Conservation (phyloP, 2,797 vertebrate species). For the Dryobates pubescens region DNA sequence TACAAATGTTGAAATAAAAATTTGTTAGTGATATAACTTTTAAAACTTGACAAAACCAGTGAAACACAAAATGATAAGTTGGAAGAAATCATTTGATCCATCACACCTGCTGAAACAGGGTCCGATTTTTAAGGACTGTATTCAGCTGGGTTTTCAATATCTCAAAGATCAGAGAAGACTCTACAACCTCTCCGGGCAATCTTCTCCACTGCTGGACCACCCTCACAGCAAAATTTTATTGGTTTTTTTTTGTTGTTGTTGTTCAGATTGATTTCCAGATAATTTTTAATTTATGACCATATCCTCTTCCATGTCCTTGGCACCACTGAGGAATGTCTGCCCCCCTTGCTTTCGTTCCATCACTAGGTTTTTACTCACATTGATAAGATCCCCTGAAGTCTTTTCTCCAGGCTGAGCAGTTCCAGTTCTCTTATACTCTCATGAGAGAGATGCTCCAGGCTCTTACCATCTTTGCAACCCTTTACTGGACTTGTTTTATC, state of each 20-base stretch:
- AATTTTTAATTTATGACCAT: not conserved
- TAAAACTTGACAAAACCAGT: not conserved
- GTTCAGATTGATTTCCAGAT: not conserved
- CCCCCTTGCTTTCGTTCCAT: not conserved
- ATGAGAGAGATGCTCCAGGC: not conserved
- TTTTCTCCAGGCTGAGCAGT: not conserved
- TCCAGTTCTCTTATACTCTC: not conserved
- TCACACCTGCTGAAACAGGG: not conserved
- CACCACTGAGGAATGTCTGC: not conserved
- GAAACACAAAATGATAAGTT: too few relatives aligned
- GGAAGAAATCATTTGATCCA: not conserved
- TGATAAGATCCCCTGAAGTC: not conserved
- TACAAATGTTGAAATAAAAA: not conserved
- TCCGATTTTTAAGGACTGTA: not conserved
- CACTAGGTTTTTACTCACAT: not conserved
- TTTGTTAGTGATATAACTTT: not conserved
- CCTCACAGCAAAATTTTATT: not conserved
- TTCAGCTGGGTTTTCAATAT: too few relatives aligned
- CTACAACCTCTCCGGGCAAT: not conserved
- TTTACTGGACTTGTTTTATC: not conserved
- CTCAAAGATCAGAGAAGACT: too few relatives aligned
- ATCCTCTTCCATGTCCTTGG: not conserved
- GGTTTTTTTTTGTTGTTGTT: not conserved
- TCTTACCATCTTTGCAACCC: not conserved
- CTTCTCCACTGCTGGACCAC: not conserved